phyloP scores from a whole-genome alignment of 2,113 vertebrate species.

The Progne subis region DNA sequence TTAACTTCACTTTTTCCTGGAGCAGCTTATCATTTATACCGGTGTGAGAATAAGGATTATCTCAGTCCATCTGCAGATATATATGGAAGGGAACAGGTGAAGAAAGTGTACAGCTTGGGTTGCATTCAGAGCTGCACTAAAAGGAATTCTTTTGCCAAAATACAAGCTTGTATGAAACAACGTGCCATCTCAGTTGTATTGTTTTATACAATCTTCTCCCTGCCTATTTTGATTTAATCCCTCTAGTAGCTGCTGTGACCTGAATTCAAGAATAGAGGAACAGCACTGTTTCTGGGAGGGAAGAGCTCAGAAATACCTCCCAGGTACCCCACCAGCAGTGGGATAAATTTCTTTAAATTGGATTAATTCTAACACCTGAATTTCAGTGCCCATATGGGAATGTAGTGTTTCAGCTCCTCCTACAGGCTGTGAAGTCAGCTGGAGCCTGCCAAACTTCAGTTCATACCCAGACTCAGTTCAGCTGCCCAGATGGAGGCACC shows the following conservation, averaged over 20 bases:
- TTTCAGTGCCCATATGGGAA: not conserved
- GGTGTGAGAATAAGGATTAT: not conserved
- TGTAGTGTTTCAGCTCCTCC: not conserved
- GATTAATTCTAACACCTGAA: not conserved
- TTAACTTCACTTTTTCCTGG: not conserved
- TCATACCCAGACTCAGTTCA: not conserved
- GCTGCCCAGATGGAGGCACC: not conserved
- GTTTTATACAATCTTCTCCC: not conserved
- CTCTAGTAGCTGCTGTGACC: not conserved
- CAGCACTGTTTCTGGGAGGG: not conserved
- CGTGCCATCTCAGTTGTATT: not conserved
- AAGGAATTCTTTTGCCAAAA: not conserved
- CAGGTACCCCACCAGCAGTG: not conserved
- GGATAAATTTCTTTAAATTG: not conserved
- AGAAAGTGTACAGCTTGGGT: not conserved
- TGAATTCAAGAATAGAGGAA: not conserved
- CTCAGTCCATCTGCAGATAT: rapidly evolving
- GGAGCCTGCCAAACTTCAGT: not conserved
- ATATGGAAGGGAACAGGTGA: not conserved
- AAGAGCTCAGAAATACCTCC: not conserved
- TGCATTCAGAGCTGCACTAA: not conserved
- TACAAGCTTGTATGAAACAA: not conserved
- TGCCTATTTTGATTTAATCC: not conserved
- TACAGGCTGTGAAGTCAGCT: not conserved
- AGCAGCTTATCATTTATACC: not conserved